A percentile compares a stretch with the other conserved stretches of the same genome.
Evolutionary conservation across 1,140 invertebrate species (phyloP).

Genomic region (Dendroctonus ponderosae): DNA sequence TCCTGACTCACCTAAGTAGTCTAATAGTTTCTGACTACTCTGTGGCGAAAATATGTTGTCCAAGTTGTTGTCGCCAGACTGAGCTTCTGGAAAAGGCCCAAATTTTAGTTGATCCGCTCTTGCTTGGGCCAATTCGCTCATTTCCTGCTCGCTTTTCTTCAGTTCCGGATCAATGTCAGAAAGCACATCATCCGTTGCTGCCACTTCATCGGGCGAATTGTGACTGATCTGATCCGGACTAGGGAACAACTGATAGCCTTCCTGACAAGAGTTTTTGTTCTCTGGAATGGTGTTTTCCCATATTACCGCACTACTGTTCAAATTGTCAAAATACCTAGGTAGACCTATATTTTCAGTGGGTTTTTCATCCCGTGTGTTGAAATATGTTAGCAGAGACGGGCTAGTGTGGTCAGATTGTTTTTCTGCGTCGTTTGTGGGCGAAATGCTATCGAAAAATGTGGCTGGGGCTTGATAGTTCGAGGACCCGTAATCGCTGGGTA

Average conservation of each 20-base stretch:
- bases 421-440: not conserved
- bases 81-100: not conserved
- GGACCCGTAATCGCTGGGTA: constrained; percentile 28
- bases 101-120: not conserved
- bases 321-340: constrained; percentile 34
- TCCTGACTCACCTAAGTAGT: constrained; percentile 17
- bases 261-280: constrained; percentile 9
- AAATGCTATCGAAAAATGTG: constrained; percentile 34
- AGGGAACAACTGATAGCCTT: constrained; percentile 34
- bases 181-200: constrained; percentile 19
- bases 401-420: constrained; percentile 5
- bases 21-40: constrained; percentile 18
- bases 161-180: constrained; percentile 40
- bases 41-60: constrained; percentile 13
- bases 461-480: constrained; percentile 3
- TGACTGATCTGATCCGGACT: not conserved
- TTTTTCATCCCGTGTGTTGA: constrained; percentile 21
- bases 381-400: constrained; percentile 28
- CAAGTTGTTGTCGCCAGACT: constrained; percentile 12
- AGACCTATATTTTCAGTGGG: constrained; percentile 25
- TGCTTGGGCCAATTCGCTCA: constrained; percentile 25
- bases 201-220: constrained; percentile 7
- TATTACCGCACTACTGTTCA: constrained; percentile 23
- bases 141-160: constrained; percentile 26
- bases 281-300: constrained; percentile 16